Percentiles rank a stretch among this genome's conserved stretches.
These are phyloP conservation scores for Sarcophaga caerulescens DNA, from an alignment of 2,888 invertebrate genomes.

Conservation along the genomic window DNA sequence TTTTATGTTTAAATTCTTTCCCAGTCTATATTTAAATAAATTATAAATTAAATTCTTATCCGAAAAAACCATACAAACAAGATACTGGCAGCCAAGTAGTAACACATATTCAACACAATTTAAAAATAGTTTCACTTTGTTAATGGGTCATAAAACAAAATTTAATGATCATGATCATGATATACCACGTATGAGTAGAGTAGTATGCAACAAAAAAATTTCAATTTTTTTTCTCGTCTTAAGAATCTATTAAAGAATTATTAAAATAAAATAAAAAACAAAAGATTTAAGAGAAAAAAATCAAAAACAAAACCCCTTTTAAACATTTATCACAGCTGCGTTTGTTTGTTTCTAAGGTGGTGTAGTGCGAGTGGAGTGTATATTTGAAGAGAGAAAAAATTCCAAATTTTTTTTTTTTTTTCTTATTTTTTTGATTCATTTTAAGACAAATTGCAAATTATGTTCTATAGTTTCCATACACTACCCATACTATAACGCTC, in stretches of 20 bases:
- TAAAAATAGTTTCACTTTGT: slow-evolving; percentile 45
- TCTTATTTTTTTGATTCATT: slow-evolving; percentile 33
- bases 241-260: slow-evolving; percentile 52
- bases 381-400: slow-evolving; percentile 3
- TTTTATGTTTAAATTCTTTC: neutral
- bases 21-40: neutral
- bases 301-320: neutral
- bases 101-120: slow-evolving; percentile 3
- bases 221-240: neutral
- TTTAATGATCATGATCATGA: slow-evolving; percentile 37
- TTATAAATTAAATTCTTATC: neutral
- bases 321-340: slow-evolving; percentile 61
- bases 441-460: slow-evolving; percentile 52
- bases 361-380: slow-evolving; percentile 16
- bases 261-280: slow-evolving; percentile 9
- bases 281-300: too few species aligned
- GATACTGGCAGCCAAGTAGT: neutral
- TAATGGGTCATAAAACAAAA: slow-evolving; percentile 46
- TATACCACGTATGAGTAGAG: neutral
- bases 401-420: slow-evolving; percentile 36
- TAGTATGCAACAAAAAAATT: neutral
- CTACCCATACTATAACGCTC: neutral
- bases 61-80: neutral
- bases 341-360: slow-evolving; percentile 22
- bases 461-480: slow-evolving; percentile 4